Conservation (phyloP, 2,113 vertebrate genomes). For the Trogon surrucura region DNA sequence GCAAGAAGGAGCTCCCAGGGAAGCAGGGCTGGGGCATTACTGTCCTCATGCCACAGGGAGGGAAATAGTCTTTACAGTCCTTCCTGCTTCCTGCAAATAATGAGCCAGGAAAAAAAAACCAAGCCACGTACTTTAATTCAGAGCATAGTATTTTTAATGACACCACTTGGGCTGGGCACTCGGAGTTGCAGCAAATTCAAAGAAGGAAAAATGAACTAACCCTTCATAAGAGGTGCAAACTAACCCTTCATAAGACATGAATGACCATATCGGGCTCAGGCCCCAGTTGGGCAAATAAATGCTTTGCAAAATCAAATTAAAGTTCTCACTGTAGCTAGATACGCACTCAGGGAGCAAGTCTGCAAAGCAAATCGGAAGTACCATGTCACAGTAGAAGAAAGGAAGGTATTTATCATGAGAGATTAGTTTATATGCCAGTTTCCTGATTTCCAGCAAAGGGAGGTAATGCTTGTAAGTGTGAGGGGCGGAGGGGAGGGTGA, state of each 20-base stretch:
- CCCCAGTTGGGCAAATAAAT: background rate
- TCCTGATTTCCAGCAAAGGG: background rate
- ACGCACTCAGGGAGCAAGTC: background rate
- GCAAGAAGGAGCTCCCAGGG: background rate
- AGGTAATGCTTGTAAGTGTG: background rate
- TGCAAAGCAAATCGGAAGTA: background rate
- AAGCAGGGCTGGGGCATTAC: background rate
- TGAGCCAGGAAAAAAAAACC: background rate
- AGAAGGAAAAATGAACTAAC: background rate
- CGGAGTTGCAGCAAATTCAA: background rate
- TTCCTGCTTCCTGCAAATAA: background rate
- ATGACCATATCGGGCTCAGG: background rate
- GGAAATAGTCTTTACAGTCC: background rate
- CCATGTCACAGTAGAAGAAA: background rate
- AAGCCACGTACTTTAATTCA: background rate
- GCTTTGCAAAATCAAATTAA: background rate
- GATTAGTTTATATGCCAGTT: background rate
- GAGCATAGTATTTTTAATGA: background rate
- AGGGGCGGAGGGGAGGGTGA: background rate
- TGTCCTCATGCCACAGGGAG: background rate
- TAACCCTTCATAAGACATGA: background rate
- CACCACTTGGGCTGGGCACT: no score
- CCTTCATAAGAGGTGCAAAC: background rate
- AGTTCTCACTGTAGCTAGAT: background rate
- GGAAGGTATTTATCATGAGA: background rate